Evolutionary conservation across 2,797 vertebrate species (phyloP).

Genomic region (Chiroxiphia lanceolata): DNA sequence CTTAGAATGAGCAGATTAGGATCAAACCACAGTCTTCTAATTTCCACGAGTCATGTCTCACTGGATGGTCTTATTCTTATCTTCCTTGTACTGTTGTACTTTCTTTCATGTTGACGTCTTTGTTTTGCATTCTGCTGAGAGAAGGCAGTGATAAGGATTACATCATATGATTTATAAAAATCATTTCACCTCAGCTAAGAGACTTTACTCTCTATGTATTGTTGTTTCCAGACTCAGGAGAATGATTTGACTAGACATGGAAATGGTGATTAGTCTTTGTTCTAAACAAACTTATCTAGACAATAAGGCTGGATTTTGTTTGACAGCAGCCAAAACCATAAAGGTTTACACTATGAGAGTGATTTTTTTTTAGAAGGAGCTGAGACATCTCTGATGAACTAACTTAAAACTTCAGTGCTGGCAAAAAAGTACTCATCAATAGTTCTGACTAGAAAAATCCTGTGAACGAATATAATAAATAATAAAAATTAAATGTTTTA

Average conservation of each 20-base stretch:
- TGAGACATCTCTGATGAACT: background rate
- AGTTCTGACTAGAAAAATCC: background rate
- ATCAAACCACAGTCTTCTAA: background rate
- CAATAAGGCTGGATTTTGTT: background rate
- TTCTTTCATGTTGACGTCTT: background rate
- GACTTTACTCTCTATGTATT: background rate
- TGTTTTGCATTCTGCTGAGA: background rate
- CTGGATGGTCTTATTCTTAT: background rate
- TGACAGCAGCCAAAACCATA: background rate
- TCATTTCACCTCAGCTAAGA: background rate
- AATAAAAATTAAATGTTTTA: background rate
- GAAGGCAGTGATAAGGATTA: background rate
- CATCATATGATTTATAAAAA: background rate
- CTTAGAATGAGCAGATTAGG: background rate
- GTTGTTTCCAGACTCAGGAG: background rate
- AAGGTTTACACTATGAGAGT: background rate
- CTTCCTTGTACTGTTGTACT: background rate
- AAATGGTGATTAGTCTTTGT: background rate
- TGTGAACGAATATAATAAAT: background rate
- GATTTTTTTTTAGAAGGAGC: background rate
- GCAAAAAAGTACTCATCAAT: background rate
- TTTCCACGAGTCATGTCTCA: background rate
- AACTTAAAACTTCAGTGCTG: background rate
- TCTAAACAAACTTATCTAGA: background rate
- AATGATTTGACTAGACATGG: background rate